phyloP scores from a whole-genome alignment of 2,888 invertebrate genomes.

The Lepidochrysops patricia region DNA sequence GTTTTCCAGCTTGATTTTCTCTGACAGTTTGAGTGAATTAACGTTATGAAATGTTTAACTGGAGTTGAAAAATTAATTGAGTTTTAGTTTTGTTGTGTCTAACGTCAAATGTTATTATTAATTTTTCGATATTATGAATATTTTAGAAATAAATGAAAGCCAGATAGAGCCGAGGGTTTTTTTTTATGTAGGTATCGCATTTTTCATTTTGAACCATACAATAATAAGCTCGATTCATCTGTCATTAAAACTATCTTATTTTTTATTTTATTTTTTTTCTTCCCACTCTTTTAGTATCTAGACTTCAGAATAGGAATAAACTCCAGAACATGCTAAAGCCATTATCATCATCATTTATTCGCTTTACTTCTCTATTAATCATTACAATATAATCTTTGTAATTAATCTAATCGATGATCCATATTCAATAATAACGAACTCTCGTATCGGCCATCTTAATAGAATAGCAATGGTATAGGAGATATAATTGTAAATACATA shows the following conservation, averaged over 20 bases:
- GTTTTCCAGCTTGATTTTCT: background rate
- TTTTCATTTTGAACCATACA: too few species aligned
- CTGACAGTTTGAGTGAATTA: background rate
- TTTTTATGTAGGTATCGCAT: too few species aligned
- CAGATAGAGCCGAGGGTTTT: too few species aligned
- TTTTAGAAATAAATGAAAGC: too few species aligned
- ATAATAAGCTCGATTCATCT: too few species aligned
- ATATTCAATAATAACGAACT: background rate
- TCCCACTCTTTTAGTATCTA: too few species aligned
- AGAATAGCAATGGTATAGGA: background rate
- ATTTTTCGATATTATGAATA: too few species aligned
- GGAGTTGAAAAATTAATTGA: background rate
- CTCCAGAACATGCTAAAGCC: background rate
- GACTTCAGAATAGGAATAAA: too few species aligned
- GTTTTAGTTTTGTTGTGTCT: background rate
- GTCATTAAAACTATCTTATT: too few species aligned
- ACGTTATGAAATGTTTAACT: background rate
- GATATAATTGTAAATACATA: background rate
- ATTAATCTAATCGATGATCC: background rate
- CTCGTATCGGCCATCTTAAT: background rate
- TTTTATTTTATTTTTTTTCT: too few species aligned
- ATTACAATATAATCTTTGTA: background rate
- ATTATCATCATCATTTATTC: background rate
- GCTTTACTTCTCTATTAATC: background rate
- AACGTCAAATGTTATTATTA: background rate